These are phyloP conservation scores for Brenthis ino DNA, from an alignment of 2,888 invertebrate genomes.

Conservation along the genomic window DNA sequence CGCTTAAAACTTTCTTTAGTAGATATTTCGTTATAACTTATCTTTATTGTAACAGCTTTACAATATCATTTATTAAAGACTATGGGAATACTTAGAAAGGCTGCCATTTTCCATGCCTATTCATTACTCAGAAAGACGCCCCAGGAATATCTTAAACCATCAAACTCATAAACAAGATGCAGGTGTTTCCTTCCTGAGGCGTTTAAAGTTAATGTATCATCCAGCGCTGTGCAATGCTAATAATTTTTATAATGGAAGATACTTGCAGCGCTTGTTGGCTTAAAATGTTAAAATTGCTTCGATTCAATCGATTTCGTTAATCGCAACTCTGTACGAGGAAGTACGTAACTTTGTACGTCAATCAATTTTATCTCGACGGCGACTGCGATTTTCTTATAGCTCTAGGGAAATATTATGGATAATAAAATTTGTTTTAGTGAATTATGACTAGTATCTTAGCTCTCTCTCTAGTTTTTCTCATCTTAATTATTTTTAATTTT, in stretches of 20 bases:
- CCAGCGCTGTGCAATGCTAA: neutral
- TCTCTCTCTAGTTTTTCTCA: neutral
- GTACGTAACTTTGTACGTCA: conserved; percentile 20
- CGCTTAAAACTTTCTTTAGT: conserved; percentile 11
- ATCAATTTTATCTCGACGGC: conserved; percentile 28
- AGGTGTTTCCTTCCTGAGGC: conserved; percentile 37
- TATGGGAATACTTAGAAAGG: conserved; percentile 36
- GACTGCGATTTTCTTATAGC: conserved; percentile 21
- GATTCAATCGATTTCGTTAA: conserved; percentile 27
- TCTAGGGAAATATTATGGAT: conserved; percentile 23
- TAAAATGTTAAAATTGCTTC: neutral
- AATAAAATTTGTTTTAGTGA: conserved; percentile 7
- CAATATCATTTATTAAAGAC: conserved; percentile 37
- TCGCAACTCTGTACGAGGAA: conserved; percentile 26
- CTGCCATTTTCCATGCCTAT: conserved; percentile 29
- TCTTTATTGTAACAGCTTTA: conserved; percentile 34
- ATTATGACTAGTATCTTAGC: conserved; percentile 1
- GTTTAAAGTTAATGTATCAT: conserved; percentile 16
- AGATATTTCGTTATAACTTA: conserved; percentile 22
- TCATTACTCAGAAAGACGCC: conserved; percentile 36
- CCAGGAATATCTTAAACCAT: conserved; percentile 37
- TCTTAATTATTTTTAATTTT: neutral
- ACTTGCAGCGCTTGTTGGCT: conserved; percentile 14
- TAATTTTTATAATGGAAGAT: conserved; percentile 12
- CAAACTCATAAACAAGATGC: conserved; percentile 35